Evolutionary conservation across 2,113 vertebrate genomes (phyloP).

Genomic region (Cyanoderma ruficeps): DNA sequence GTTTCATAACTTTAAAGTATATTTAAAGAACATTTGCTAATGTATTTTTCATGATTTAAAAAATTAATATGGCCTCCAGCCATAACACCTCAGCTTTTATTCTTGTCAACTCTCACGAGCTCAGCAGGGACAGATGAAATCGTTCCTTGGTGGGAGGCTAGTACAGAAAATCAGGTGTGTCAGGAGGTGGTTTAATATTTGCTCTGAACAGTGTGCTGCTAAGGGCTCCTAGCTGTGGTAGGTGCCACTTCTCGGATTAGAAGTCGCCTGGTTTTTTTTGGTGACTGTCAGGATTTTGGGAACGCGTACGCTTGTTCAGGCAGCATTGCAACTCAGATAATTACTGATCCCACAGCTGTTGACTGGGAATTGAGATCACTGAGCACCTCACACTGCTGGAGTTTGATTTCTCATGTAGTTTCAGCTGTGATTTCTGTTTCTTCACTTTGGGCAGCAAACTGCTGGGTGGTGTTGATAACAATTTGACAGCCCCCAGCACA

Average conservation of each 20-base stretch:
- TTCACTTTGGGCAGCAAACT: background rate
- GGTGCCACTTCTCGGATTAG: constrained; percentile 22
- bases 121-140: constrained; percentile 22
- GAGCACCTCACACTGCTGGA: background rate
- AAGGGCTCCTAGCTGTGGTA: background rate
- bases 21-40: constrained; percentile 15
- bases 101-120: constrained; percentile 8
- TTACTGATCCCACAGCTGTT: constrained; percentile 8
- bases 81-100: background rate
- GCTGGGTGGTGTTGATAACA: background rate
- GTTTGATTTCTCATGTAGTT: constrained; percentile 1
- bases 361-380: background rate
- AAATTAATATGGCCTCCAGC: constrained; percentile 39
- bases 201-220: background rate
- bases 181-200: constrained; percentile 16
- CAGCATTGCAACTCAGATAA: background rate
- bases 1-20: constrained; percentile 23
- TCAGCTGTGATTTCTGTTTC: constrained; percentile 15
- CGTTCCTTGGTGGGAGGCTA: background rate
- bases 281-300: background rate
- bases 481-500: background rate
- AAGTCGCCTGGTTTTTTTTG: background rate
- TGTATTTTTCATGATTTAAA: constrained; percentile 44
- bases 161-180: constrained; percentile 30
- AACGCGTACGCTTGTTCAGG: background rate